phyloP scores from a whole-genome alignment of 2,797 vertebrate genomes.

The Aphelocoma californica region DNA sequence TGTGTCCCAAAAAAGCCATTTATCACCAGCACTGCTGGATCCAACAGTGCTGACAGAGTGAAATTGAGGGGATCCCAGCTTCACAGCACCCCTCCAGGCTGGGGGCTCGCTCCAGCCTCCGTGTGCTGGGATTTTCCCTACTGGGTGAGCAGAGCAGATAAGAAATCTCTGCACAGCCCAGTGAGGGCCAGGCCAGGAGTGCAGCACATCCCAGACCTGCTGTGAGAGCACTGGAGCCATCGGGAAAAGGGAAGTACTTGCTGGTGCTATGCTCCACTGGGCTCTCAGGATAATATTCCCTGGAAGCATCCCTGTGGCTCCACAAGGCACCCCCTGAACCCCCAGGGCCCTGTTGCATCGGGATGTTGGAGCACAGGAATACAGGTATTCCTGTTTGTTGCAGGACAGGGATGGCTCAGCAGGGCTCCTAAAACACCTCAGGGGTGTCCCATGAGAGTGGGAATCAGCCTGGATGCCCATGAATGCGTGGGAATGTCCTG shows the following conservation, averaged over 20 bases:
- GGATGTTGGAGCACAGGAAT: accelerated
- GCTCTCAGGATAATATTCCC: neutral
- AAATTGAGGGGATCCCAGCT: accelerated
- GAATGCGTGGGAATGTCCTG: neutral
- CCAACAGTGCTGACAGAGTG: accelerated
- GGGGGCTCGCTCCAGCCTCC: neutral
- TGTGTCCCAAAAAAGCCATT: neutral
- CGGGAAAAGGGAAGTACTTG: accelerated
- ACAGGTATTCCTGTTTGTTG: accelerated
- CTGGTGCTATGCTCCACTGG: accelerated
- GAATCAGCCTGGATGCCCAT: neutral
- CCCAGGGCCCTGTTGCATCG: accelerated
- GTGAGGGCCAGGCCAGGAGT: accelerated
- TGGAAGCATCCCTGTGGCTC: neutral
- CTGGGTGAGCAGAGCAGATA: neutral
- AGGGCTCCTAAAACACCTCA: neutral
- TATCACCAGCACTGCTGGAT: accelerated
- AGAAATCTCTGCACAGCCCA: neutral
- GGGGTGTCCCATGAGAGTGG: neutral
- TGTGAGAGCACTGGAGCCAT: accelerated
- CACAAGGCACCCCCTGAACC: neutral
- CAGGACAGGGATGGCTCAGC: neutral
- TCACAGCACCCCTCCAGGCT: accelerated
- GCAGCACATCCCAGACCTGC: neutral
- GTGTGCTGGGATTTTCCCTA: neutral